Evolutionary conservation across 1,140 invertebrate species (phyloP).

Genomic region (Cataglyphis hispanica): DNA sequence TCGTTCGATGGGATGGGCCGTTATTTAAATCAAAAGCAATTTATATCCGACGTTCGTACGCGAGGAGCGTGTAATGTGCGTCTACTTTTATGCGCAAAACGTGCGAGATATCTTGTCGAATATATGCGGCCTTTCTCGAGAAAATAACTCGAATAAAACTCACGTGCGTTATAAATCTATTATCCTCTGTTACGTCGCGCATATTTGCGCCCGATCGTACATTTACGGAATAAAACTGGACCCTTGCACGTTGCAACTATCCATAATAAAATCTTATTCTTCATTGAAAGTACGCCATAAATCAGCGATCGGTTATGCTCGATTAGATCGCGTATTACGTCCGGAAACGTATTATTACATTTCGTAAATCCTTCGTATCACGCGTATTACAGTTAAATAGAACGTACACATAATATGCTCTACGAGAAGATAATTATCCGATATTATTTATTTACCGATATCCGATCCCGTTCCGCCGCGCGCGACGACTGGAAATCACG

Average conservation of each 20-base stretch:
- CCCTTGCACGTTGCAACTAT: constrained; percentile 1
- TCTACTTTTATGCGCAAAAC: constrained; percentile 20
- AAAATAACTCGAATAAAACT: background rate
- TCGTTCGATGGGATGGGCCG: constrained; percentile 53
- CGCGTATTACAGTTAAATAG: constrained; percentile 55
- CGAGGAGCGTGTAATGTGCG: background rate
- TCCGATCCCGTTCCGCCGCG: background rate
- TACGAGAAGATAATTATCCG: constrained; percentile 67
- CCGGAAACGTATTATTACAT: constrained; percentile 71
- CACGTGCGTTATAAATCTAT: background rate
- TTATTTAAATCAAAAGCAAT: constrained; percentile 74
- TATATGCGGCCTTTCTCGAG: background rate
- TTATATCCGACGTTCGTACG: constrained; percentile 43
- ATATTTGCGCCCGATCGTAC: constrained; percentile 16
- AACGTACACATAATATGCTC: background rate
- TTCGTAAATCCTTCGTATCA: constrained; percentile 61
- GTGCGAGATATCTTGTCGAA: background rate
- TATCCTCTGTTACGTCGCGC: background rate
- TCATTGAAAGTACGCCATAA: constrained; percentile 52
- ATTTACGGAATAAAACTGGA: constrained; percentile 22
- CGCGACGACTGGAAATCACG: background rate
- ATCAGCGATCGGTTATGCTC: constrained; percentile 67
- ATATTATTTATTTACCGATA: constrained; percentile 68
- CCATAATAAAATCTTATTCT: constrained; percentile 42
- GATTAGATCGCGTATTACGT: constrained; percentile 70